These are phyloP conservation scores for Spodoptera picta DNA, from an alignment of 2,888 invertebrate species.

Conservation along the genomic window DNA sequence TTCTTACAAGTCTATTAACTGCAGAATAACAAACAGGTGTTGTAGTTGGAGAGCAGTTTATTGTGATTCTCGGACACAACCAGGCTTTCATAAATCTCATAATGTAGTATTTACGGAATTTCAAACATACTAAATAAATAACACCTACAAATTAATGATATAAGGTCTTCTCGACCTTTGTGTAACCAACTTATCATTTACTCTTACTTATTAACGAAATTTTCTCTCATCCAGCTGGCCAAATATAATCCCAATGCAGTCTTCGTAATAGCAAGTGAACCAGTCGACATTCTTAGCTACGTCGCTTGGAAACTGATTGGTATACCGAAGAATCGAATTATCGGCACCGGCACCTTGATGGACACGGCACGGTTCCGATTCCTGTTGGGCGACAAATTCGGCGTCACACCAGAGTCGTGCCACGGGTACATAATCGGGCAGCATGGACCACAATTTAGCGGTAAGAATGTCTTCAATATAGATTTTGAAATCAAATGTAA, in stretches of 20 bases:
- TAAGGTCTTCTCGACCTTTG: too few relatives aligned
- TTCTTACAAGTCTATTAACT: too few relatives aligned
- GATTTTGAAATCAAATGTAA: too few relatives aligned
- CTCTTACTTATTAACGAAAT: too few relatives aligned
- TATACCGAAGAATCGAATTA: conserved; percentile 92
- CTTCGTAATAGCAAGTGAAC: conserved; percentile 94
- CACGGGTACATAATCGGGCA: conserved; percentile 96
- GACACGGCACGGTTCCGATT: conserved; percentile 95
- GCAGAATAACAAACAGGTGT: too few relatives aligned
- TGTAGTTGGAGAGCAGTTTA: too few relatives aligned
- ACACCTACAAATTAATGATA: too few relatives aligned
- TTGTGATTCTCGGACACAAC: too few relatives aligned
- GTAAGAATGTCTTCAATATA: conserved; percentile 63
- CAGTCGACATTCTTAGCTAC: conserved; percentile 95
- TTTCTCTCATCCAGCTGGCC: conserved; percentile 81
- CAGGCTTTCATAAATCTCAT: too few relatives aligned
- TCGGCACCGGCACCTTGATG: conserved; percentile 95
- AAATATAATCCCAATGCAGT: conserved; percentile 94
- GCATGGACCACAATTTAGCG: conserved; percentile 93
- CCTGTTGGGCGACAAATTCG: conserved; percentile 92
- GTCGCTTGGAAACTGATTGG: conserved; percentile 96
- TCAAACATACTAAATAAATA: too few relatives aligned
- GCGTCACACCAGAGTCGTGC: conserved; percentile 92
- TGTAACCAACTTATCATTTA: not conserved
- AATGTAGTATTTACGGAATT: too few relatives aligned